Evolutionary conservation across 1,140 invertebrate species (phyloP), one percentile per base, ranked within the genome.

Genomic region (Argopecten irradians): DNA sequence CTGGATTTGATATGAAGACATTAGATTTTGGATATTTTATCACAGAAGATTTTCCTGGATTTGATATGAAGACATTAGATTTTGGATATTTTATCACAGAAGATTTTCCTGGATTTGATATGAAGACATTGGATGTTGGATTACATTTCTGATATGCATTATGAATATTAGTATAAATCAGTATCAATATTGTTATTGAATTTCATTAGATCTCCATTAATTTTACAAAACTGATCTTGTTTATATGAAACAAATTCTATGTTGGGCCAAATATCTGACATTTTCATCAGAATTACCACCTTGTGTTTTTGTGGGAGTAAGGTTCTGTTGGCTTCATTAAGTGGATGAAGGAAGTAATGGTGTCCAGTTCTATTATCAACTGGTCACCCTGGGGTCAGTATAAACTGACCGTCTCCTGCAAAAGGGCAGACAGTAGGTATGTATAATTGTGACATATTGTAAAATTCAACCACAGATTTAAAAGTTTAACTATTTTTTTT

Each of bases 331-430:
- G 28, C 55, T n/a, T 28, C 22, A 5, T 71, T 71, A 28, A 71
- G 43, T 46, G 43, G 43, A 46, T 1, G 43, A 55, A 13, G 22
- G 3, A n/a, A n/a, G 28, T 71, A 28, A 71, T 71, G 55, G 55
- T 71, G 55, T 71, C 55, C 55, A 71, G 55, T 71, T 71, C 55
- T 28, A n/a, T 71, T 22, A 5, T 71, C 22, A n/a, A 71, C 55
- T 71, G 55, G 55, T 71, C 55, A 71, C 55, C 28, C n/a, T n/a
- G n/a, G 22, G 55, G 55, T 71, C 55, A 11, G 22, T 28, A 71
- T n/a, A 71, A 71, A 71, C 55, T 71, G 55, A 71, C 55, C n/a
- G 55, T 71, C 13, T 71, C 55, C 55, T 71, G 55, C 55, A 71
- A n/a, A 22, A 71, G 55, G 55, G 55, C 55, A 71, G 55, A 71